These are phyloP conservation scores for Sphaerophoria taeniata DNA, from an alignment of 2,888 invertebrate species.

Conservation along the genomic window DNA sequence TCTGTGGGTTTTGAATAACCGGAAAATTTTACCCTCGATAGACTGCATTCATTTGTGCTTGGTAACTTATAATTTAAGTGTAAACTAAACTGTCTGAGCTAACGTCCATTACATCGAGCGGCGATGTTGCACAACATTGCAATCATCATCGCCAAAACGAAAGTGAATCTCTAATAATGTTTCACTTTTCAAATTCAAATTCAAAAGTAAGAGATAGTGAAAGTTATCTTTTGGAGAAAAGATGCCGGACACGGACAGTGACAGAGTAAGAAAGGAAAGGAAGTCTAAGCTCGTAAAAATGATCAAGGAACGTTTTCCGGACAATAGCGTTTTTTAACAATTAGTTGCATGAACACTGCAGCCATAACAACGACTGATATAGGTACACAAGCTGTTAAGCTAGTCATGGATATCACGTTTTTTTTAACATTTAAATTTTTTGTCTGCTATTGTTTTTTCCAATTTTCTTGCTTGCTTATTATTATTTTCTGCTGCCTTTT, in stretches of 20 bases:
- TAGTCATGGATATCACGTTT: conserved; percentile 32
- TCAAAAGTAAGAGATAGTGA: conserved; percentile 34
- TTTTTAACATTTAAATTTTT: conserved; percentile 18
- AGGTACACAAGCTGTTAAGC: conserved; percentile 14
- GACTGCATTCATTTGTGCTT: conserved; percentile 1
- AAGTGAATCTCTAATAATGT: conserved; percentile 53
- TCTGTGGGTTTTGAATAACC: conserved; percentile 1
- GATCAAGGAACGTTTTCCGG: conserved; percentile 24
- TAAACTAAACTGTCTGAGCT: conserved; percentile 9
- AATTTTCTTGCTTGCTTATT: neutral
- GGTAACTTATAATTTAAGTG: neutral
- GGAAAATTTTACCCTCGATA: conserved; percentile 29
- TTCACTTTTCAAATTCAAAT: neutral
- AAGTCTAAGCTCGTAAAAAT: neutral
- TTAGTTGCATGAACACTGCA: conserved; percentile 44
- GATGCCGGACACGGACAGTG: neutral
- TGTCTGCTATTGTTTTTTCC: conserved; percentile 14
- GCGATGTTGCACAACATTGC: conserved; percentile 44
- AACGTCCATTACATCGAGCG: neutral
- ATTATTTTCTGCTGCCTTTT: conserved; percentile 37
- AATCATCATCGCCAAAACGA: conserved; percentile 66
- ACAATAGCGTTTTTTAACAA: conserved; percentile 27
- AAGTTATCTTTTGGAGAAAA: conserved; percentile 24
- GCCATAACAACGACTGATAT: neutral
- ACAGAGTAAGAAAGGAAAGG: conserved; percentile 20